These are phyloP conservation scores for Agrochola litura DNA, from an alignment of 2,888 invertebrate genomes.

Conservation along the genomic window DNA sequence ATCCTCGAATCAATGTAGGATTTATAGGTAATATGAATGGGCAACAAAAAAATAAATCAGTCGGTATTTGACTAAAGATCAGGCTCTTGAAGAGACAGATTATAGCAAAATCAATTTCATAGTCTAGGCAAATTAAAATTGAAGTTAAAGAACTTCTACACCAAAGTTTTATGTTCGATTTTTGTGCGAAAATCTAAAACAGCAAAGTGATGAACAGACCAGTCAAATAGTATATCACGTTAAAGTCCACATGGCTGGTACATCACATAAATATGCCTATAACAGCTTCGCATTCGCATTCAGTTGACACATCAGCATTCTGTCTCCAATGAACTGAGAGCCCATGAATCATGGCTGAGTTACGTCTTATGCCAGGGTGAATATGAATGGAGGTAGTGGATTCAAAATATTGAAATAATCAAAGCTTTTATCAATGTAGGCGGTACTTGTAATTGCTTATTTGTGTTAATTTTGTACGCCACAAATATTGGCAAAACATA, in stretches of 20 bases:
- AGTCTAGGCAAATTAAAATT: too few species aligned
- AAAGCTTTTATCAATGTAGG: background rate
- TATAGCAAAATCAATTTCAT: too few species aligned
- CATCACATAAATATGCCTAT: slow-evolving; percentile 53
- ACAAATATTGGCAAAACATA: too few species aligned
- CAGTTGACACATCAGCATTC: slow-evolving; percentile 61
- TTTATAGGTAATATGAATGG: background rate
- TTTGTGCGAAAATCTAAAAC: background rate
- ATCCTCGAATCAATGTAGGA: background rate
- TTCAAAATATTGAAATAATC: slow-evolving; percentile 1
- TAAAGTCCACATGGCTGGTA: slow-evolving; percentile 44
- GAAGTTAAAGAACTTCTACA: too few species aligned
- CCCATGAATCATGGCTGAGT: slow-evolving; percentile 55
- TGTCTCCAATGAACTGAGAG: slow-evolving; percentile 58
- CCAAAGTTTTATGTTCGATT: background rate
- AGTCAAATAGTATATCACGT: slow-evolving; percentile 24
- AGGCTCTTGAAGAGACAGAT: too few species aligned
- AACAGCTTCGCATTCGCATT: slow-evolving; percentile 56
- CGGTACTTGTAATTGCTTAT: too few species aligned
- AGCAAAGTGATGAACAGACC: background rate
- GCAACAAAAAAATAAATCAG: background rate
- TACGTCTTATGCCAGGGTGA: slow-evolving; percentile 50
- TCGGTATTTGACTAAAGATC: background rate
- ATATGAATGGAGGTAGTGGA: slow-evolving; percentile 5
- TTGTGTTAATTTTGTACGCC: too few species aligned